Base-by-base conservation (phyloP, 1,140 invertebrate species). In the Tetramorium parvispinum region DNA sequence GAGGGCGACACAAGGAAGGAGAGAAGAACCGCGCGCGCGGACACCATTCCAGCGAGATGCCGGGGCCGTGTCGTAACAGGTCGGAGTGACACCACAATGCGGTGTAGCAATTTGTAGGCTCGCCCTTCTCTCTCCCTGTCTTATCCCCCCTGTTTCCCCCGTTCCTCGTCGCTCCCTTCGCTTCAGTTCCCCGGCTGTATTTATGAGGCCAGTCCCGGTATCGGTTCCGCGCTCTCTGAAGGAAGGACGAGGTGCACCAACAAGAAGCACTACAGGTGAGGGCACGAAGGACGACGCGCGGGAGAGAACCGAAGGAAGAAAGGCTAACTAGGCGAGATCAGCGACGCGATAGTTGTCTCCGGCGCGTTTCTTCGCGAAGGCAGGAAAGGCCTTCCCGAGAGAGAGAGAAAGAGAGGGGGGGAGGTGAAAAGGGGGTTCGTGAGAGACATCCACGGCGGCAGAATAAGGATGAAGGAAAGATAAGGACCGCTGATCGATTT, bases 51-150 rank as follows among this genome's bases (percentile, higher is more conserved):
- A 92, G 87, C 93, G 94, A 70, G 77, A 95, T 95, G 94, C 94
- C 94, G 91, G 91, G 92, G 89, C 92, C 94, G 94, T 95, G 95
- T 95, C 92, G 94, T 92, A 91, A 93, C 91, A 93, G 93, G 91
- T 91, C 91, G 91, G 94, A 95, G 94, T 95, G 95, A 95, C 95
- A 95, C 94, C 93, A 95, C 95, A 95, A 95, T 95, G 94, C 95
- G 92, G 91, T 95, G 95, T 95, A 95, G 94, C 95, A 95, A 95
- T 95, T 95, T 95, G 95, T 95, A 95, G 94, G 94, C 87, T 79
- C 85, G 73, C 68, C 46, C 71, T 61, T 89, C 57, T 79, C 86
- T 57, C 85, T 65, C 76, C 40, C 76, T 66, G 76, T 59, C 49
- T 40, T 66, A 73, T 40, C 49, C 66, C 75, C 37, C 83, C 76